phyloP scores from a whole-genome alignment of 1,140 invertebrate species.

The Heliconius melpomene region DNA sequence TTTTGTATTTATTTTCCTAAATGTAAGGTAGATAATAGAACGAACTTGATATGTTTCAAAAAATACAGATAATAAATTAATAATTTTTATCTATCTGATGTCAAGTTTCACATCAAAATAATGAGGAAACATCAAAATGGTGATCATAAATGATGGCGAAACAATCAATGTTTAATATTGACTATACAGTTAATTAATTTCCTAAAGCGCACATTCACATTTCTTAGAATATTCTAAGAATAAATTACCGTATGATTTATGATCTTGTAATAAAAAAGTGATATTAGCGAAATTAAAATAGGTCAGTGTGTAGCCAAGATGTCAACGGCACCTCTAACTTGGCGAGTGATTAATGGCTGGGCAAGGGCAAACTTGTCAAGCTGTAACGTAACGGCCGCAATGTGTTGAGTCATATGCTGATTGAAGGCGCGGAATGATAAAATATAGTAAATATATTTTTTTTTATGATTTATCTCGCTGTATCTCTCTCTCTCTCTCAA shows the following conservation, averaged over 20 bases:
- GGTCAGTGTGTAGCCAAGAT: slow-evolving; percentile 31
- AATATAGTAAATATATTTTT: not conserved
- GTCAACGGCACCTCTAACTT: slow-evolving; percentile 30
- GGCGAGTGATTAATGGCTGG: slow-evolving; percentile 27
- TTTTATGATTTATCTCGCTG: not conserved
- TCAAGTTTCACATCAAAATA: no score
- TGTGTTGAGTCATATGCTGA: slow-evolving; percentile 21
- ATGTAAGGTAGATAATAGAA: no score
- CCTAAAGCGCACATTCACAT: not conserved
- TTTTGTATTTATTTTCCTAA: no score
- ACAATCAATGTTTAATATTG: no score
- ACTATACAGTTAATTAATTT: not conserved
- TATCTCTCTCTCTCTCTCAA: no score
- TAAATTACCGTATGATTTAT: slow-evolving; percentile 19
- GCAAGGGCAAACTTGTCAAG: slow-evolving; percentile 28
- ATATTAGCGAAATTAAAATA: slow-evolving; percentile 29
- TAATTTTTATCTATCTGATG: no score
- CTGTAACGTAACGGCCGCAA: slow-evolving; percentile 19
- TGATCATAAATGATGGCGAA: no score
- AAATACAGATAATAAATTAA: no score
- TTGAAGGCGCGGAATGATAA: slow-evolving; percentile 17
- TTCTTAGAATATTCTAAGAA: not conserved
- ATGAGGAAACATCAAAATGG: no score
- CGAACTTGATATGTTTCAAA: no score
- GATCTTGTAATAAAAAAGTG: slow-evolving; percentile 18